These are phyloP conservation scores for Oryctes rhinoceros DNA, from an alignment of 1,140 invertebrate genomes.

Conservation along the genomic window DNA sequence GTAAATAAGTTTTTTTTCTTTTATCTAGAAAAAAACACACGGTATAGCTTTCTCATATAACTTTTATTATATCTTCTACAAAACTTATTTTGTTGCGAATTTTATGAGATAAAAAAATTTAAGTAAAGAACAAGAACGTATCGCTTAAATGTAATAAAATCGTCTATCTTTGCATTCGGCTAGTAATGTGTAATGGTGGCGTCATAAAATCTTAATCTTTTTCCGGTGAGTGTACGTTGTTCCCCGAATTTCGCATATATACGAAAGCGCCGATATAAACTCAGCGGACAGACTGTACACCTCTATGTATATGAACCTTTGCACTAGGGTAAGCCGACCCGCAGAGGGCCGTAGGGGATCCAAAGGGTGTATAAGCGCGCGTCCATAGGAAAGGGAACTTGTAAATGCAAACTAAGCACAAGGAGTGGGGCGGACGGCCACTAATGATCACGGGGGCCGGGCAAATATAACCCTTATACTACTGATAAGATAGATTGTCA, in stretches of 20 bases:
- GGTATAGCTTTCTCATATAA: no score
- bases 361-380: slow-evolving; percentile 46
- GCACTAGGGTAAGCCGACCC: slow-evolving; percentile 52
- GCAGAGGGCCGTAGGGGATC: slow-evolving; percentile 41
- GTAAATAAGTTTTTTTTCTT: no score
- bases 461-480: slow-evolving; percentile 58
- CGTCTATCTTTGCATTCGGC: no score
- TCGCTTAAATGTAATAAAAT: no score
- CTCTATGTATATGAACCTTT: slow-evolving; percentile 61
- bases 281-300: slow-evolving; percentile 56
- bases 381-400: slow-evolving; percentile 53
- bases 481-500: slow-evolving; percentile 57
- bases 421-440: slow-evolving; percentile 56
- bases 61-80: no score
- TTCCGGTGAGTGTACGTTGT: slow-evolving; percentile 14
- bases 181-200: no score
- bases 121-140: no score
- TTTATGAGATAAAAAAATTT: no score
- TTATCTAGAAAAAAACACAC: no score
- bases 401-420: slow-evolving; percentile 62
- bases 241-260: slow-evolving; percentile 3
- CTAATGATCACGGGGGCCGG: slow-evolving; percentile 56
- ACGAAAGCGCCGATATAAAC: slow-evolving; percentile 43
- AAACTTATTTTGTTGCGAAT: no score
- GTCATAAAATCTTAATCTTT: slow-evolving; percentile 16